A percentile compares a stretch with the other conserved stretches of the same genome.
phyloP scores from a whole-genome alignment of 2,113 vertebrate genomes.

The Bostrychus sinensis region DNA sequence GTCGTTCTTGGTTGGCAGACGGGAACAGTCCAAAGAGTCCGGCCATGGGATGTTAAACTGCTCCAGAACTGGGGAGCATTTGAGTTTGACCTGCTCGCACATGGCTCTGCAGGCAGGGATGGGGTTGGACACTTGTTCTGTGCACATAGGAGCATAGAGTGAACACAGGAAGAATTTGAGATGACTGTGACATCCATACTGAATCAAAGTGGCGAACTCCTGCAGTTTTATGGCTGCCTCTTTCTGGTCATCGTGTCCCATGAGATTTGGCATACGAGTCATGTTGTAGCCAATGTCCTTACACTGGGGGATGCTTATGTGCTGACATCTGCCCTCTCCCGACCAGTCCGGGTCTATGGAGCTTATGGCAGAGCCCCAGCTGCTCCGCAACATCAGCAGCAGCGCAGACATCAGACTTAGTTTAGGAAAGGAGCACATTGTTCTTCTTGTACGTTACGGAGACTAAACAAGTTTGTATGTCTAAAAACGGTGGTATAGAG shows the following conservation, averaged over 20 bases:
- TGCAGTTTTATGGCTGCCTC: constrained; percentile 91
- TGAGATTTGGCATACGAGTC: constrained; percentile 93
- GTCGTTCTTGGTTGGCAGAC: constrained; percentile 94
- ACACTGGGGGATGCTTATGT: constrained; percentile 94
- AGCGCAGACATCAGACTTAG: constrained; percentile 53
- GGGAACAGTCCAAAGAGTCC: constrained; percentile 91
- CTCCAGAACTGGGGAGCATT: constrained; percentile 94
- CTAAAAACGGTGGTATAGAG: constrained; percentile 31
- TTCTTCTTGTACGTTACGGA: constrained; percentile 28
- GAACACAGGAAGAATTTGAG: constrained; percentile 97
- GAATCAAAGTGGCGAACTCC: constrained; percentile 90
- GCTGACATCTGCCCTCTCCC: constrained; percentile 90
- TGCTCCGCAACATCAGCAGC: constrained; percentile 47
- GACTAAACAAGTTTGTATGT: constrained; percentile 34
- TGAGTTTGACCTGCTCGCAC: constrained; percentile 94
- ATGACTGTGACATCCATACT: constrained; percentile 90
- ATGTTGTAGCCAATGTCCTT: constrained; percentile 98
- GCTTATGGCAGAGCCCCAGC: constrained; percentile 83
- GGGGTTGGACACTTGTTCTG: constrained; percentile 95
- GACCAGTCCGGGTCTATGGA: constrained; percentile 90
- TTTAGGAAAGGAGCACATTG: constrained; percentile 60
- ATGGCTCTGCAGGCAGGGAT: constrained; percentile 96
- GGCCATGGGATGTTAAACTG: constrained; percentile 96
- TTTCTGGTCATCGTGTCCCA: constrained; percentile 89
- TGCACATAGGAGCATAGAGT: constrained; percentile 97